Conservation (phyloP, 2,888 invertebrate genomes). For the Catocala fraxini region DNA sequence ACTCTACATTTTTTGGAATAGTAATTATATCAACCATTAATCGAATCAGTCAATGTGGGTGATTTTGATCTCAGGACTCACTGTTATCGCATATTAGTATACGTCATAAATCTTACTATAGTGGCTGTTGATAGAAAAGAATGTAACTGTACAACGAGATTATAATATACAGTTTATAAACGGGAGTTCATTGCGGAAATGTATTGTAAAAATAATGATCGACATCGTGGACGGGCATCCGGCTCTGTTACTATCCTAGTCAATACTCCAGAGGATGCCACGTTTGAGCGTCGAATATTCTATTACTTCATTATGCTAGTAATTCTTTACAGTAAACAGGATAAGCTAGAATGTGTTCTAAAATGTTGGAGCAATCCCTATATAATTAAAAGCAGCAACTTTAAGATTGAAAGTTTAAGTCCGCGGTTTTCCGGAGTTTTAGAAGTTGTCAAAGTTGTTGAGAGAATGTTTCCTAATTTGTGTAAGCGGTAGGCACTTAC, state of each 20-base stretch:
- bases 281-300: neutral
- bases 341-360: no score
- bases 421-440: neutral
- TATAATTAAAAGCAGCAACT: no score
- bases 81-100: slow-evolving; percentile 11
- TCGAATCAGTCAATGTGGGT: slow-evolving; percentile 16
- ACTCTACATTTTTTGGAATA: slow-evolving; percentile 17
- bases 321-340: no score
- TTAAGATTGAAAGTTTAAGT: no score
- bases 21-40: slow-evolving; percentile 30
- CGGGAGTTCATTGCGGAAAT: slow-evolving; percentile 23
- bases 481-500: neutral
- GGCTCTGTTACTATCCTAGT: slow-evolving; percentile 24
- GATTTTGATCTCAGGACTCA: slow-evolving; percentile 22
- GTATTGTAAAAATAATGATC: slow-evolving; percentile 33
- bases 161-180: slow-evolving; percentile 9
- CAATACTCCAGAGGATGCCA: slow-evolving; percentile 1
- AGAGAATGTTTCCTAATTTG: neutral
- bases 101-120: slow-evolving; percentile 5
- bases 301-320: no score
- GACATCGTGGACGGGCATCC: slow-evolving; percentile 24
- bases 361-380: no score
- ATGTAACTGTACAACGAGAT: slow-evolving; percentile 17
- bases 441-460: neutral
- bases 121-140: slow-evolving; percentile 1